Conservation (phyloP, 2,888 invertebrate genomes). For the Heliconius ismenius region DNA sequence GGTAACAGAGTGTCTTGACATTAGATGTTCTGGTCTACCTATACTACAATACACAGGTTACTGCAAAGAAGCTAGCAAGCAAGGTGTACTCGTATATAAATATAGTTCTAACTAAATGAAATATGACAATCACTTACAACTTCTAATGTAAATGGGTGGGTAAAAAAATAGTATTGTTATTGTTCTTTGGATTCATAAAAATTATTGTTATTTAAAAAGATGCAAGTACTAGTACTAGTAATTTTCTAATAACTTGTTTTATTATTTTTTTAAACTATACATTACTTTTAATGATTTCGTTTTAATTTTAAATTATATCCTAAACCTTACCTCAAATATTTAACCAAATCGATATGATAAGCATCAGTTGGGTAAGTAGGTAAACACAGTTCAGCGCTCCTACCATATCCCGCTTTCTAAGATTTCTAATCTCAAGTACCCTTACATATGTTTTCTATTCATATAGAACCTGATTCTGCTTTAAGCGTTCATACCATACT, state of each 20-base stretch:
- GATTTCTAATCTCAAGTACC: constrained; percentile 10
- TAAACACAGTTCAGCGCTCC: not conserved
- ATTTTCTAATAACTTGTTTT: not conserved
- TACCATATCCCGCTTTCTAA: constrained; percentile 12
- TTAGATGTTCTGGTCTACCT: too few species aligned
- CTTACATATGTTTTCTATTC: not conserved
- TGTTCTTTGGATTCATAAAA: too few species aligned
- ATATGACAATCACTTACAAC: too few species aligned
- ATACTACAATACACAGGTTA: too few species aligned
- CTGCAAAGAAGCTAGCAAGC: too few species aligned
- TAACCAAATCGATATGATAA: constrained; percentile 11
- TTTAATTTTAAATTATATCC: not conserved
- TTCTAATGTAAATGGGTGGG: too few species aligned
- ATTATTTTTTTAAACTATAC: not conserved
- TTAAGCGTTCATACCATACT: not conserved
- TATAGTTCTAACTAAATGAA: too few species aligned
- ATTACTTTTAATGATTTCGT: not conserved
- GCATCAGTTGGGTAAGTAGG: constrained; percentile 7
- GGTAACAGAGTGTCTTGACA: too few species aligned
- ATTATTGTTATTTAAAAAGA: too few species aligned
- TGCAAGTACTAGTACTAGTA: too few species aligned
- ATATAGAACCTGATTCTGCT: not conserved
- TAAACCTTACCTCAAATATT: not conserved
- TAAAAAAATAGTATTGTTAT: too few species aligned
- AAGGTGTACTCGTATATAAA: too few species aligned